Evolutionary conservation across 2,113 vertebrate genomes (phyloP), one percentile per base, ranked within the genome.

Genomic region (Gorilla gorilla): DNA sequence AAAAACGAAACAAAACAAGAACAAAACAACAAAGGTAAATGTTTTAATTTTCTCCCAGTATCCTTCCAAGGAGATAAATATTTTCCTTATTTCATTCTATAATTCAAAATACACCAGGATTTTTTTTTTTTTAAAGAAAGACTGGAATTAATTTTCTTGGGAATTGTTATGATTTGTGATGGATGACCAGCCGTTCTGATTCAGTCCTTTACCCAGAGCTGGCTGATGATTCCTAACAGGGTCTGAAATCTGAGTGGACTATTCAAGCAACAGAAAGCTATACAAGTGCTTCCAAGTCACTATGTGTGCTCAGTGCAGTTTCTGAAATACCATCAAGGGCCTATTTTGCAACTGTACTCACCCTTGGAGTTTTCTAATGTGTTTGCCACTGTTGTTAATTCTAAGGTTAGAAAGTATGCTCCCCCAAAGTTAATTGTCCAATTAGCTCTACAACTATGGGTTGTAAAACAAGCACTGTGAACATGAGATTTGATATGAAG

Each of bases 361-460:
- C 23, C 59, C 90, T 89, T 75, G 18, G 80, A 68, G 35, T 30
- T 90, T 64, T 93, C 85, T 70, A 84, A 91, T 40, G 61, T 68
- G 79, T 43, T 50, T 48, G 55, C 57, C 52, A 40, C 48, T 85
- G 45, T 40, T 70, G 55, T 94, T 78, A 83, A 73, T 88, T 80
- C 52, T 85, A 81, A 95, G 94, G 57, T 85, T 93, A 73, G 87
- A 75, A 96, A 94, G 18, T 43, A 52, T 93, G 70, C 66, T 82
- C 45, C 92, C 45, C 82, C 40, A 55, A 93, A 48, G 40, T 83
- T 95, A 86, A 84, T 70, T 85, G 89, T 93, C 64, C 88, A 96
- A 7, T 97, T 96, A 94, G 57, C 64, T 81, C 75, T 84, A 79
- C 43, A 93, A 55, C 40, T 1, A n/a, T 30, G 18, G 50, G 35